phyloP scores from a whole-genome alignment of 2,888 invertebrate genomes.

The Ophion slaviceki region DNA sequence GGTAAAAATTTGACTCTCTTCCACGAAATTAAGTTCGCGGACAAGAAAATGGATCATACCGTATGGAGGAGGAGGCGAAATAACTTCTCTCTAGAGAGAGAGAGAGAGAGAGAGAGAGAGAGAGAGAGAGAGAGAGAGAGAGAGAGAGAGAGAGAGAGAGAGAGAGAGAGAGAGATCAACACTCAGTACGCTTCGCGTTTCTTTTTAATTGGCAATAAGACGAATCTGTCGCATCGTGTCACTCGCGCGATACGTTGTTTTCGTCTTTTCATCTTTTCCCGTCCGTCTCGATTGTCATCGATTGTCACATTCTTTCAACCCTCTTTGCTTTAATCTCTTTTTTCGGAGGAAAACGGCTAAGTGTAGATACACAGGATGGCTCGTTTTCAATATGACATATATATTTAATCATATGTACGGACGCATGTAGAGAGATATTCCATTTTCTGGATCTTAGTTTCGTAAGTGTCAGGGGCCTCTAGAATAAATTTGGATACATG shows the following conservation, averaged over 20 bases:
- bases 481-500: too few species aligned
- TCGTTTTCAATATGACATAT: too few species aligned
- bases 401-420: too few species aligned
- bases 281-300: background rate
- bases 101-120: too few species aligned
- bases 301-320: background rate
- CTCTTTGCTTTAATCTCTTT: too few species aligned
- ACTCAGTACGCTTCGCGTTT: slow-evolving; percentile 3
- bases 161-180: slow-evolving; percentile 9
- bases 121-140: background rate
- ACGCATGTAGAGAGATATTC: too few species aligned
- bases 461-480: too few species aligned
- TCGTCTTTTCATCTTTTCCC: background rate
- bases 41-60: background rate
- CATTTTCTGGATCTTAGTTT: too few species aligned
- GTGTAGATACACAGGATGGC: too few species aligned
- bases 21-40: slow-evolving; percentile 34
- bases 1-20: slow-evolving; percentile 29
- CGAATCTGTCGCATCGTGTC: slow-evolving; percentile 7
- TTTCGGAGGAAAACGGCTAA: too few species aligned
- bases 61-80: too few species aligned
- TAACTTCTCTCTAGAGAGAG: too few species aligned
- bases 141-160: slow-evolving; percentile 19
- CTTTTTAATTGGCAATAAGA: slow-evolving; percentile 41
- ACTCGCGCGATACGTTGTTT: background rate